These are phyloP conservation scores for Tenodera sinensis DNA, from an alignment of 2,888 invertebrate genomes.

Conservation along the genomic window DNA sequence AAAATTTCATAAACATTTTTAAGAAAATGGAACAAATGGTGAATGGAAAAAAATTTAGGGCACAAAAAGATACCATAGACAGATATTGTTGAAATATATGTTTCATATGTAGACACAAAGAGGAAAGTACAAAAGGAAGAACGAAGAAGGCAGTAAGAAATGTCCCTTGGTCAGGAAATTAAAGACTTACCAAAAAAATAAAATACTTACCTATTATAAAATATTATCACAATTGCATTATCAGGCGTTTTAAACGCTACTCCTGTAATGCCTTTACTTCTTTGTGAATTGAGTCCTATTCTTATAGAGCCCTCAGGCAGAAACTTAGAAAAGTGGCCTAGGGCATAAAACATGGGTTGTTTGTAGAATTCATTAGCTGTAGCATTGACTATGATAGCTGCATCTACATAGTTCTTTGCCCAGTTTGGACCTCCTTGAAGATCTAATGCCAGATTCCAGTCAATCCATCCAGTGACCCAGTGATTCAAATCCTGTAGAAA, in stretches of 20 bases:
- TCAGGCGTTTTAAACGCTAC: conserved; percentile 18
- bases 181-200: not conserved
- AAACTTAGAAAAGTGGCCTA: conserved; percentile 78
- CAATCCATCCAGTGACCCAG: conserved; percentile 52
- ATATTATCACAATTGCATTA: not conserved
- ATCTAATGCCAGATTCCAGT: conserved; percentile 54
- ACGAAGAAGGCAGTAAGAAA: no score
- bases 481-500: conserved; percentile 46
- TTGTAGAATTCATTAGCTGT: conserved; percentile 73
- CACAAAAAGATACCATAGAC: no score
- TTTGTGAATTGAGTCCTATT: conserved; percentile 38
- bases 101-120: no score
- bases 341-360: conserved; percentile 81
- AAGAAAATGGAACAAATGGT: no score
- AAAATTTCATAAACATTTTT: no score
- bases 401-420: conserved; percentile 51
- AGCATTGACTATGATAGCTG: conserved; percentile 56
- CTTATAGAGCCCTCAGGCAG: conserved; percentile 57
- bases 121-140: no score
- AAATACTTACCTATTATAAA: conserved; percentile 51
- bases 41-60: no score
- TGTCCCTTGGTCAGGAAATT: no score
- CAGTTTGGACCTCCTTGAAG: conserved; percentile 52
- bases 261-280: not conserved
- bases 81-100: no score